Evolutionary conservation across 2,888 invertebrate species (phyloP).

Genomic region (Melanotus villosus): DNA sequence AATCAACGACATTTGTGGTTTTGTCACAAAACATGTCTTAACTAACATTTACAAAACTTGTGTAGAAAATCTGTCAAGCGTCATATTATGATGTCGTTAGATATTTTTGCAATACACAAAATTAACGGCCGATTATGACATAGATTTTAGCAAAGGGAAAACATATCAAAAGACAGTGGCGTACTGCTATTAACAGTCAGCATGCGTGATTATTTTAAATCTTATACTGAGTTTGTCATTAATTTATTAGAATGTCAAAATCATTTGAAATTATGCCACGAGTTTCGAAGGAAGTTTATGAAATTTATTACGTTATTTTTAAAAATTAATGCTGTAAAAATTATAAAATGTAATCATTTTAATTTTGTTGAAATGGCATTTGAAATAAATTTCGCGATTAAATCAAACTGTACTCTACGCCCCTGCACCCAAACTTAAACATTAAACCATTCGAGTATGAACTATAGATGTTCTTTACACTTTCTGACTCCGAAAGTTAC

Average conservation of each 20-base stretch:
- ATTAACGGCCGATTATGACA: not conserved
- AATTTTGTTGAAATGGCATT: too few relatives aligned
- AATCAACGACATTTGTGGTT: not conserved
- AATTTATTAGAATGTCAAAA: too few relatives aligned
- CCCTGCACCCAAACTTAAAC: not conserved
- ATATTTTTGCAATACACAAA: not conserved
- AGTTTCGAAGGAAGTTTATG: too few relatives aligned
- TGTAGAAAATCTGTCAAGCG: constrained; percentile 6
- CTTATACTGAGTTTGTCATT: not conserved
- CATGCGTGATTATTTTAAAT: not conserved
- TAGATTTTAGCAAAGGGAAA: not conserved
- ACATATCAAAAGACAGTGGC: not conserved
- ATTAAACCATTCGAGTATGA: not conserved
- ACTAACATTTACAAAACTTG: not conserved
- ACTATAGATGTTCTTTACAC: constrained; percentile 6
- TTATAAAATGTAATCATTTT: too few relatives aligned
- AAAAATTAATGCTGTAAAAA: too few relatives aligned
- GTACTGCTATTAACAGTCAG: not conserved
- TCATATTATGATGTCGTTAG: not conserved
- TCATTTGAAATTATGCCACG: too few relatives aligned
- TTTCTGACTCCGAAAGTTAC: constrained; percentile 8
- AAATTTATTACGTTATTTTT: too few relatives aligned
- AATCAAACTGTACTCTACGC: not conserved
- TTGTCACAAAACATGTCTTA: not conserved
- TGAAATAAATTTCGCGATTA: too few relatives aligned